Base-by-base conservation (phyloP, 2,113 vertebrate species). In the Pica pica region DNA sequence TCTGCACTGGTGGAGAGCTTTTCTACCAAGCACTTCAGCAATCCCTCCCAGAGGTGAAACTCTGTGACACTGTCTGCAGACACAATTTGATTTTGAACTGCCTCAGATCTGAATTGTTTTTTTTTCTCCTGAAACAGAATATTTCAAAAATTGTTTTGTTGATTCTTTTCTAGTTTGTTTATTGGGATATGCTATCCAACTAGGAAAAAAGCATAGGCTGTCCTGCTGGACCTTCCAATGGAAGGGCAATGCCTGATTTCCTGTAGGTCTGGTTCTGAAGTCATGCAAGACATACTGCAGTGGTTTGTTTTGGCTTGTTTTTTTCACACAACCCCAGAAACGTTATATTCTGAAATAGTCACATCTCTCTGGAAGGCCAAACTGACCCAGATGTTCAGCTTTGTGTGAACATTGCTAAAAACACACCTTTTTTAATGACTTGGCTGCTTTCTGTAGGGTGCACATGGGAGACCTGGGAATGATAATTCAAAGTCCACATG, bases 311-410 rank as follows among this genome's bases (percentile, higher is more conserved):
- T 26, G 61, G 7, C 20, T 69, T 74, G 18, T 47, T 52, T 85
- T 81, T 73, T 79, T n/a, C 79, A 63, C 19, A 11, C 27, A 31
- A 9, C 6, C 7, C 49, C 57, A 65, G 42, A 78, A 81, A 50
- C 60, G 9, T 63, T 81, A 9, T 75, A 68, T 84, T 87, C 74
- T 67, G 56, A 71, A 42, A 55, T 15, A 83, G 60, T 44, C 47
- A 46, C 9, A 30, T 67, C 39, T 87, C 60, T 75, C 47, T 84
- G 77, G 37, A 89, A 94, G 35, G 73, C 53, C 53, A 63, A 21
- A 91, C 60, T 83, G 79, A 93, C 79, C 63, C 79, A 90, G 63
- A 90, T 87, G 28, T 55, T 94, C 81, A 89, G 33, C 35, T 95
- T 87, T 61, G 46, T 84, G 61, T 84, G 83, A 95, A 65, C 37